Percentiles rank a stretch among this genome's conserved stretches.
phyloP scores from a whole-genome alignment of 2,888 invertebrate genomes.

The Tridacna gigas region DNA sequence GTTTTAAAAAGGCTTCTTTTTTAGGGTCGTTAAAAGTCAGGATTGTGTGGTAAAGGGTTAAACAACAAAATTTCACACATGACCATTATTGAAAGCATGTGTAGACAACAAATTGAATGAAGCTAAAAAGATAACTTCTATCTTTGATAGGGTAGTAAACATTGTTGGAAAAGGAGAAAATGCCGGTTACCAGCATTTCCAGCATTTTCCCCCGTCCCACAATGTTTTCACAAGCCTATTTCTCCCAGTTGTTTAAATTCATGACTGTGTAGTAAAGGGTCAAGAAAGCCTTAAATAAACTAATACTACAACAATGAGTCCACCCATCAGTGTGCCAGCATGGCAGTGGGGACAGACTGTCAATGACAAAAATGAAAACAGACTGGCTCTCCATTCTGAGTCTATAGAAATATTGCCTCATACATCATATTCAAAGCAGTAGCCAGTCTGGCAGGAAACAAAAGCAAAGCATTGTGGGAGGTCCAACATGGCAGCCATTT shows the following conservation, averaged over 20 bases:
- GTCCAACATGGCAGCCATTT: conserved; percentile 11
- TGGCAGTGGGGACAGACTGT: conserved; percentile 12
- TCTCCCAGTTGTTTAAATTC: neutral
- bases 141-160: too few relatives aligned
- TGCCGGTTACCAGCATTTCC: too few relatives aligned
- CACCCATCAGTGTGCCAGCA: conserved; percentile 5
- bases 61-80: too few relatives aligned
- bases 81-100: too few relatives aligned
- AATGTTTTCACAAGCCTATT: too few relatives aligned
- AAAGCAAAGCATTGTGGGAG: conserved; percentile 17
- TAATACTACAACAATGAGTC: conserved; percentile 12
- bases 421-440: conserved; percentile 18
- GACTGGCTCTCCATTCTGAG: conserved; percentile 10
- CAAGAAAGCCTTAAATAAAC: neutral
- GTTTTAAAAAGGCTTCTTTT: too few relatives aligned
- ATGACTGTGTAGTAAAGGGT: neutral
- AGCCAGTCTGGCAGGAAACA: conserved; percentile 26
- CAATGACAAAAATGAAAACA: conserved; percentile 21
- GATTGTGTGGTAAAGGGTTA: too few relatives aligned
- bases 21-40: too few relatives aligned
- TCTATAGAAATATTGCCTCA: conserved; percentile 14
- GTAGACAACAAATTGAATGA: too few relatives aligned
- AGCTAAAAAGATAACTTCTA: too few relatives aligned
- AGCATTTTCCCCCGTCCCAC: too few relatives aligned
- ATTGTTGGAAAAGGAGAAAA: too few relatives aligned